Evolutionary conservation across 2,113 vertebrate species (phyloP).

Genomic region (Calyptomena viridis): DNA sequence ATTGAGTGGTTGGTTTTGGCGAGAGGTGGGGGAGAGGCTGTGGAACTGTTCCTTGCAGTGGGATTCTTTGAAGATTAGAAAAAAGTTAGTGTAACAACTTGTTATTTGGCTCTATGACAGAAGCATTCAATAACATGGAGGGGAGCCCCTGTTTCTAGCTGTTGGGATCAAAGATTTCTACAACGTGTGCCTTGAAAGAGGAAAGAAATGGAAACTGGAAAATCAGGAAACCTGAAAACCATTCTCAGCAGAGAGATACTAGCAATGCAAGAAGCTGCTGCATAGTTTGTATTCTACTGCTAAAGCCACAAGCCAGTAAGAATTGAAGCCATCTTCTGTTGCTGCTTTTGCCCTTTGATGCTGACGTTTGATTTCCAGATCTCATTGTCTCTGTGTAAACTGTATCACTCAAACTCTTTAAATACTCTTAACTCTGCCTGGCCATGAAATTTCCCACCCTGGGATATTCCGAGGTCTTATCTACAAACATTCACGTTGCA

Average conservation of each 20-base stretch:
- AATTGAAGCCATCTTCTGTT: neutral
- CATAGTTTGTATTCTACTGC: neutral
- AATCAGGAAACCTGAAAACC: neutral
- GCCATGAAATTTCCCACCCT: neutral
- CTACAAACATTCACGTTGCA: neutral
- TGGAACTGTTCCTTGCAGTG: neutral
- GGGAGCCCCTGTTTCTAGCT: neutral
- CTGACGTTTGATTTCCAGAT: neutral
- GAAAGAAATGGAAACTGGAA: neutral
- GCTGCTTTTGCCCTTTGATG: neutral
- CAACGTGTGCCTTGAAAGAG: constrained; percentile 62
- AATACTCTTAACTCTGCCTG: neutral
- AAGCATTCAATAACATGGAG: neutral
- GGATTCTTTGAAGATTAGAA: neutral
- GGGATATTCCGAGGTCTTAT: neutral
- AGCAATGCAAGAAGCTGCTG: neutral
- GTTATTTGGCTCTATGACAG: neutral
- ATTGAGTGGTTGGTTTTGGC: neutral
- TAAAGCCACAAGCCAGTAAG: constrained; percentile 10
- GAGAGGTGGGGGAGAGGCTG: fast-evolving
- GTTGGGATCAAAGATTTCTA: neutral
- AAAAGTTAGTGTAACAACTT: neutral
- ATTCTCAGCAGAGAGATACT: neutral
- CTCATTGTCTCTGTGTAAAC: neutral
- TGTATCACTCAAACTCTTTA: neutral